phyloP scores from a whole-genome alignment of 2,888 invertebrate genomes.

The Agriopis marginaria region DNA sequence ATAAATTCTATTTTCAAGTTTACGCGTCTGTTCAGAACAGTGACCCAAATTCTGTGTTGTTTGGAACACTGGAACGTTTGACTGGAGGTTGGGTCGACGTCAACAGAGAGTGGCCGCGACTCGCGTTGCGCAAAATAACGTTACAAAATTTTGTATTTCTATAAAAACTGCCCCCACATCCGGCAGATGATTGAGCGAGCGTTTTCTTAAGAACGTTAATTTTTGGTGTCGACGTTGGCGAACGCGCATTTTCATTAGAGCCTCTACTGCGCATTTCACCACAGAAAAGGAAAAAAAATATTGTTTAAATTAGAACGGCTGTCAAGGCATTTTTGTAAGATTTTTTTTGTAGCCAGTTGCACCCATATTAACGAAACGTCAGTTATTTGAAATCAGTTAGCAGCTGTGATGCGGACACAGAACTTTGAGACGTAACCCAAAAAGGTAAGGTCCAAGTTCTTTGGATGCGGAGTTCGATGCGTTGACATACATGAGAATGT shows the following conservation, averaged over 20 bases:
- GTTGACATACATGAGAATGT: no score
- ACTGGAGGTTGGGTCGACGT: constrained; percentile 18
- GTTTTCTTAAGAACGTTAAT: constrained; percentile 16
- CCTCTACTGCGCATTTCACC: constrained; percentile 5
- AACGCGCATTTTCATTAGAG: constrained; percentile 4
- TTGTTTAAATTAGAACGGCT: no score
- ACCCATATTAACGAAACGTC: no score
- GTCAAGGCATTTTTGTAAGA: no score
- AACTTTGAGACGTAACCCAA: no score
- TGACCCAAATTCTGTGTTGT: constrained; percentile 77
- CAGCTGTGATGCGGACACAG: no score
- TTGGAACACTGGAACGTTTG: constrained; percentile 61
- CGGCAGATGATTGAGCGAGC: constrained; percentile 35
- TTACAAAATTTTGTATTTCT: constrained; percentile 39
- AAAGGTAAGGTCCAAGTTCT: no score
- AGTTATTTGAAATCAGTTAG: no score
- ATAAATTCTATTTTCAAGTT: constrained; percentile 83
- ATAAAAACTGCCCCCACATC: constrained; percentile 37
- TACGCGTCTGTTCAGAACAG: constrained; percentile 70
- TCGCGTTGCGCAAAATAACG: constrained; percentile 36
- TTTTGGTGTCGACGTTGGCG: constrained; percentile 10
- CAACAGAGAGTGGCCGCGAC: constrained; percentile 12
- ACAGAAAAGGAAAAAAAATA: no score
- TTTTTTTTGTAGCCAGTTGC: no score
- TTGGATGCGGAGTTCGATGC: no score